These are phyloP conservation scores for Galeruca laticollis DNA, from an alignment of 2,888 invertebrate species.

Conservation along the genomic window DNA sequence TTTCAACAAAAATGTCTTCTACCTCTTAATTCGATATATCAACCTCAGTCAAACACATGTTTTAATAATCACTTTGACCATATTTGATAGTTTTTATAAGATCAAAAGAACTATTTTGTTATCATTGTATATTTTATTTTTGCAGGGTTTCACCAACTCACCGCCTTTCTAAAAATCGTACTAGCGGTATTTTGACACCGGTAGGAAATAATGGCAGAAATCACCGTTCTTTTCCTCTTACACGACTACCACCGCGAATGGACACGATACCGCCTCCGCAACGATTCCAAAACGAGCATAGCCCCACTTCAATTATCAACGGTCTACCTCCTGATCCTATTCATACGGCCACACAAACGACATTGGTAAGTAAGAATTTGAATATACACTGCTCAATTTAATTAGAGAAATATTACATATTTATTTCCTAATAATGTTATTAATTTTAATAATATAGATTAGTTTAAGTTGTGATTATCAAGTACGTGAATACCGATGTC, in stretches of 20 bases:
- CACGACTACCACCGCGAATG: constrained; percentile 57
- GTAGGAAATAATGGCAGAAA: constrained; percentile 43
- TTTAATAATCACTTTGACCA: no score
- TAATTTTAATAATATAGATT: no score
- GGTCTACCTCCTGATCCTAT: constrained; percentile 66
- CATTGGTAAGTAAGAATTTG: constrained; percentile 74
- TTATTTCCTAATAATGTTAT: no score
- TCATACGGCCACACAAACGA: constrained; percentile 81
- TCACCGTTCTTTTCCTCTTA: constrained; percentile 60
- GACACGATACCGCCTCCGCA: constrained; percentile 65
- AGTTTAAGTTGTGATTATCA: no score
- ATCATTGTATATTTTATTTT: neutral
- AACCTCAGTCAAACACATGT: no score
- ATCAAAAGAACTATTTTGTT: neutral
- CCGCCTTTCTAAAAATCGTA: constrained; percentile 72
- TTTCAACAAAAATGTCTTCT: no score
- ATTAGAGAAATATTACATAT: no score
- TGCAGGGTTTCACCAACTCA: constrained; percentile 78
- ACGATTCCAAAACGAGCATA: constrained; percentile 62
- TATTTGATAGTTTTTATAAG: no score
- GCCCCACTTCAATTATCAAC: constrained; percentile 57
- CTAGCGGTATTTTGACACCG: constrained; percentile 40
- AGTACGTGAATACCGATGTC: no score
- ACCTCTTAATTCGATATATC: no score
- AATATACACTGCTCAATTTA: no score